Evolutionary conservation across 1,140 invertebrate species (phyloP), one percentile per base, ranked within the genome.

Genomic region (Triops cancriformis): DNA sequence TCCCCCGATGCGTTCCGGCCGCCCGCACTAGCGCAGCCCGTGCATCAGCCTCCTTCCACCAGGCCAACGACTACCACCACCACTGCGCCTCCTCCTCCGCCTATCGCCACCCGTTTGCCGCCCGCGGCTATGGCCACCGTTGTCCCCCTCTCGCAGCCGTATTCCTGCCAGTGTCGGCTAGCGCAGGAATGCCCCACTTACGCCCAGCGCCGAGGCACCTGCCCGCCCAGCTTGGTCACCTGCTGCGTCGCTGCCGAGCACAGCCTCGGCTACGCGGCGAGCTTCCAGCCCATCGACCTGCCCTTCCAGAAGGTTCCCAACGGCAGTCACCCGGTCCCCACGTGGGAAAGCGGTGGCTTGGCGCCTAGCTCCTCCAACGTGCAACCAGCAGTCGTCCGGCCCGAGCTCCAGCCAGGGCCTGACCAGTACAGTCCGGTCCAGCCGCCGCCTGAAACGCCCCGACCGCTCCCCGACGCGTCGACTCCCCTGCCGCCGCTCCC

Each of bases 291-390:
- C 6, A 37, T 78, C 37, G 41, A 73, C 11, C 41, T 78, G 12
- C 77, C 77, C 18, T 78, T 78, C 12, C 77, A 41, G 6, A 78
- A 78, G 12, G 51, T 78, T 14, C 77, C 77, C 7, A 43, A 51
- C 14, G 18, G 41, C n/a, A 72, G 31, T 10, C 23, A 73, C 64
- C 51, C 64, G 23, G 72, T 42, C n/a, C 23, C 72, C 14, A 14
- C n/a, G n/a, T 37, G 18, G 26, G 43, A 28, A 41, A n/a, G n/a
- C n/a, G 27, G 11, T 26, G 9, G 64, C 23, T 77, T 23, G 23
- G 23, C n/a, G n/a, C 27, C 73, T 27, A 74, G 27, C 31, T 74
- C 31, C n/a, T 41, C 73, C 0, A 41, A 74, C 10, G 7, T n/a
- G 28, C 31, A 74, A 9, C 28, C 28, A 11, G 31, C 31, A 14